Evolutionary conservation across 1,140 invertebrate genomes (phyloP).

Genomic region (Drosophila serrata): DNA sequence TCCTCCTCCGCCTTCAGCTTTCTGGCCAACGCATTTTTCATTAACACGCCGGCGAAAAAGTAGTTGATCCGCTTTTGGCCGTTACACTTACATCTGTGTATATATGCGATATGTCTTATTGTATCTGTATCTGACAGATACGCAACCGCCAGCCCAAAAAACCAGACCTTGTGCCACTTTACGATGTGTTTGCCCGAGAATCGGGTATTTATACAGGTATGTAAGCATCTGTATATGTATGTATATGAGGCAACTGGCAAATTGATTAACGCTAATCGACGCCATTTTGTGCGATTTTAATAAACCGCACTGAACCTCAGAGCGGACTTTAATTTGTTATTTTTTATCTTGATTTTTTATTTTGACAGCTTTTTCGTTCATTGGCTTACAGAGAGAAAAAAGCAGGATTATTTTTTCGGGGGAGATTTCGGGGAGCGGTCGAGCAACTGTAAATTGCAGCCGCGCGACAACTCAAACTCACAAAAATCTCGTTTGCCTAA

Average conservation of each 20-base stretch:
- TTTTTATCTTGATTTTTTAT: slow-evolving; percentile 23
- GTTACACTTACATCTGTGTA: slow-evolving; percentile 51
- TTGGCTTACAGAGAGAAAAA: slow-evolving; percentile 58
- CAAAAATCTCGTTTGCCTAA: slow-evolving; percentile 82
- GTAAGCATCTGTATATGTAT: slow-evolving; percentile 5
- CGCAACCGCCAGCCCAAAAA: slow-evolving; percentile 49
- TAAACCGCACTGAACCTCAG: slow-evolving; percentile 34
- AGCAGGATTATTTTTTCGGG: slow-evolving; percentile 15
- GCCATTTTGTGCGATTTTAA: slow-evolving; percentile 75
- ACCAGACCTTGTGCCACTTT: slow-evolving; percentile 82
- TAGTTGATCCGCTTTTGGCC: slow-evolving; percentile 75
- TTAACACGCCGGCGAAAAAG: slow-evolving; percentile 63
- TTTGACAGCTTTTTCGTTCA: slow-evolving; percentile 71
- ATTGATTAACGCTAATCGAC: slow-evolving; percentile 80
- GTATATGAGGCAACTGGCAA: slow-evolving; percentile 45
- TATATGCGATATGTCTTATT: slow-evolving; percentile 50
- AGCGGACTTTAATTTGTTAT: slow-evolving; percentile 39
- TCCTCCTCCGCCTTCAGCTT: not conserved
- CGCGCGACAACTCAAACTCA: slow-evolving; percentile 30
- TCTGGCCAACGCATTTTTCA: slow-evolving; percentile 75
- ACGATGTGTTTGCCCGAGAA: slow-evolving; percentile 63
- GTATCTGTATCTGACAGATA: slow-evolving; percentile 59
- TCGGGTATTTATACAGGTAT: slow-evolving; percentile 21
- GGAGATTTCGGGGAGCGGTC: slow-evolving; percentile 41
- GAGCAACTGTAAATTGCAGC: slow-evolving; percentile 72